Conservation (phyloP, 2,113 vertebrate species). For the Bothrops jararaca region DNA sequence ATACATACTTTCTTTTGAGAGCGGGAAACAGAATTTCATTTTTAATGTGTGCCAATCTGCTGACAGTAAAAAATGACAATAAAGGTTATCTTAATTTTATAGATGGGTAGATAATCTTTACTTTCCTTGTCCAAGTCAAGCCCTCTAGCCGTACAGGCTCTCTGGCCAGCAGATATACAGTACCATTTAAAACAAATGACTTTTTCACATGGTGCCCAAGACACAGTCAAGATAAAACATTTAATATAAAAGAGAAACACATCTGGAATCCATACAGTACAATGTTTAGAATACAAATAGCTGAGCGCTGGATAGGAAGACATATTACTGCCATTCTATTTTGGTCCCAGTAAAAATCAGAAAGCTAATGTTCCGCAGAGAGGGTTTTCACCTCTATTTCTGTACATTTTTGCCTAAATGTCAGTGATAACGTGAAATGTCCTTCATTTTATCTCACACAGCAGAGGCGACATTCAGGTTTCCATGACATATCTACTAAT, state of each 20-base stretch:
- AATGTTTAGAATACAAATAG: not conserved
- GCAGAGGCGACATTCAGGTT: not conserved
- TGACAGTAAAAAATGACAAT: not conserved
- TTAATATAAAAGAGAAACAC: not conserved
- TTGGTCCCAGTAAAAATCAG: not conserved
- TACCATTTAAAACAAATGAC: not conserved
- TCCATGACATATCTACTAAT: not conserved
- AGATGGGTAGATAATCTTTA: not conserved
- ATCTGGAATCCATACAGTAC: not conserved
- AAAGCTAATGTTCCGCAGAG: not conserved
- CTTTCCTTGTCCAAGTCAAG: not conserved
- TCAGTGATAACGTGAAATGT: not conserved
- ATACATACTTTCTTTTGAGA: no score
- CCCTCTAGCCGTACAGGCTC: not conserved
- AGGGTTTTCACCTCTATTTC: not conserved
- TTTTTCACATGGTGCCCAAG: not conserved
- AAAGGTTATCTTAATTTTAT: not conserved
- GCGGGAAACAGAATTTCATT: not conserved
- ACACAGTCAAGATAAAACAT: not conserved
- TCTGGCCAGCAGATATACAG: not conserved
- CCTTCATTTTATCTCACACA: not conserved
- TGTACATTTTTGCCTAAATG: not conserved
- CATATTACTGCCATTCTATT: not conserved
- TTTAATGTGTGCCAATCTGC: not conserved
- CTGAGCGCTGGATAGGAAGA: not conserved